Percentiles rank a stretch among this genome's conserved stretches.
Evolutionary conservation across 2,888 invertebrate genomes (phyloP).

Genomic region (Dryomyza anilis): DNA sequence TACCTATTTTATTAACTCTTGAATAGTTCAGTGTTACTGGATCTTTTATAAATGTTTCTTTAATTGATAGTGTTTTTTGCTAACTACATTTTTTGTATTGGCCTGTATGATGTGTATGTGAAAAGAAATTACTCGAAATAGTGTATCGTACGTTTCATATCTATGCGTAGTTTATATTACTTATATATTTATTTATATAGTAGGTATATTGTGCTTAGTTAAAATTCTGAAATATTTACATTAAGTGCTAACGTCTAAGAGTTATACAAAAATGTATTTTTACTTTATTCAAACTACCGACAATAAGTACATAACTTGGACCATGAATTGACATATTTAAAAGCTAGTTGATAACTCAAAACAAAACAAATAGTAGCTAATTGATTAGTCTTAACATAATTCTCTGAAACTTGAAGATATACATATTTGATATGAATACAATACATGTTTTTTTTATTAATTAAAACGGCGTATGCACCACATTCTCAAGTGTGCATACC

Average conservation of each 20-base stretch:
- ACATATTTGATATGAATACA: not conserved
- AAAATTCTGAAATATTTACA: not conserved
- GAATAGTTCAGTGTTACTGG: no score
- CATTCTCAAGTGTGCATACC: not conserved
- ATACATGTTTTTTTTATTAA: not conserved
- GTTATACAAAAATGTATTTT: constrained; percentile 4
- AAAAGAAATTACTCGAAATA: no score
- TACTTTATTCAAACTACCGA: not conserved
- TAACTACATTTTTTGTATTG: no score
- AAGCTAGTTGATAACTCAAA: constrained; percentile 4
- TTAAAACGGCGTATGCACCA: not conserved
- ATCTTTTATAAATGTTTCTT: no score
- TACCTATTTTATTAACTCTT: no score
- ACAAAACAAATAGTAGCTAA: not conserved
- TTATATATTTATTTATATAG: no score
- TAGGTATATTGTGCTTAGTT: not conserved
- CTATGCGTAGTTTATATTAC: no score
- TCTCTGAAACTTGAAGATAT: not conserved
- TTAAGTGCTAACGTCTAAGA: not conserved
- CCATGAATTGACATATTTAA: constrained; percentile 54
- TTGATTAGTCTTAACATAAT: not conserved
- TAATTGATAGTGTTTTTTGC: no score
- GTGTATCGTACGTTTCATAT: no score
- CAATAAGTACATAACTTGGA: constrained; percentile 47
- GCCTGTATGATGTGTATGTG: no score